phyloP scores from a whole-genome alignment of 2,888 invertebrate species.

The Ophion slaviceki region DNA sequence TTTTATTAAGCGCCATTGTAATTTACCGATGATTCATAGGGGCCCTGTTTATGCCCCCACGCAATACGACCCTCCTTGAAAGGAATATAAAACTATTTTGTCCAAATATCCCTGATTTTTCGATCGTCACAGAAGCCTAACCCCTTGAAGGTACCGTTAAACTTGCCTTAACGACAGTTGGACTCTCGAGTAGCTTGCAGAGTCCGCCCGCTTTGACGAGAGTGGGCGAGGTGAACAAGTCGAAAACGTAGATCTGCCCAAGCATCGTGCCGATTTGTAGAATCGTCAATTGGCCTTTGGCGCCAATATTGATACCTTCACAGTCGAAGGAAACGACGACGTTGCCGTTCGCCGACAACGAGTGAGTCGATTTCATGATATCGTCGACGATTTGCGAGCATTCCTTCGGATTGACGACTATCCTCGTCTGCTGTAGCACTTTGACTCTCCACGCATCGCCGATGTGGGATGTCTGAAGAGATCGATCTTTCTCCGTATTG shows the following conservation, averaged over 20 bases:
- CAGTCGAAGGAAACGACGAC: conserved; percentile 94
- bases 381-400: conserved; percentile 91
- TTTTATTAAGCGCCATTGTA: too few relatives aligned
- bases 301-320: conserved; percentile 96
- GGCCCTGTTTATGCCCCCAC: too few relatives aligned
- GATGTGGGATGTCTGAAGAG: conserved; percentile 79
- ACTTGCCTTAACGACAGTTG: conserved; percentile 91
- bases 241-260: conserved; percentile 94
- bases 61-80: too few relatives aligned
- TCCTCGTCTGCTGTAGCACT: conserved; percentile 92
- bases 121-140: too few relatives aligned
- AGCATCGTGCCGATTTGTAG: conserved; percentile 93
- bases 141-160: background rate
- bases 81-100: too few relatives aligned
- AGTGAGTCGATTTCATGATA: conserved; percentile 85
- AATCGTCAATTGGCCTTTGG: conserved; percentile 94
- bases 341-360: conserved; percentile 80
- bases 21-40: too few relatives aligned
- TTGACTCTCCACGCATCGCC: conserved; percentile 93
- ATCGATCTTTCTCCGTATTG: conserved; percentile 89
- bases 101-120: too few relatives aligned
- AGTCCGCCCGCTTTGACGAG: conserved; percentile 92
- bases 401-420: conserved; percentile 92
- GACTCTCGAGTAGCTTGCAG: conserved; percentile 91
- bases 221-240: conserved; percentile 93